These are phyloP conservation scores for Rhynchomys soricoides DNA, from an alignment of 2,113 vertebrate species.

Conservation along the genomic window DNA sequence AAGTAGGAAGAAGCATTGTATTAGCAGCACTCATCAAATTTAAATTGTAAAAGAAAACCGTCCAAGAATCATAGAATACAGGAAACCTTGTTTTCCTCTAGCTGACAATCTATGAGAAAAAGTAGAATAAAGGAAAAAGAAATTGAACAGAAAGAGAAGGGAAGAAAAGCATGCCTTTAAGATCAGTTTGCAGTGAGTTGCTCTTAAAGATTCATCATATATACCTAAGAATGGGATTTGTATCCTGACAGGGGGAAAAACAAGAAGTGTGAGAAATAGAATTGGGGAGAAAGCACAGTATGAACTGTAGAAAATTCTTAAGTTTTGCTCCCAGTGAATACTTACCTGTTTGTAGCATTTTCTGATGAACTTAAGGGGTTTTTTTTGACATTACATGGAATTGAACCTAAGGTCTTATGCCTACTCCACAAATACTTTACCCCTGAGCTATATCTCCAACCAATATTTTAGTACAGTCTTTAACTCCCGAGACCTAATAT, in stretches of 20 bases:
- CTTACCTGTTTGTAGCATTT: neutral
- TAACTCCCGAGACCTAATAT: neutral
- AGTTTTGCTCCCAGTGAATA: neutral
- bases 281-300: neutral
- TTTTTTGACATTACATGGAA: neutral
- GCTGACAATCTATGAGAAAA: neutral
- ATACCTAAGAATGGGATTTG: neutral
- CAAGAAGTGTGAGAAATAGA: neutral
- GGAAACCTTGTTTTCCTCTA: neutral
- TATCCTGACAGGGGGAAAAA: neutral
- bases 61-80: neutral
- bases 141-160: neutral
- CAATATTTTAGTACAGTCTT: neutral
- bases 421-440: neutral
- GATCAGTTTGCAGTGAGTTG: neutral
- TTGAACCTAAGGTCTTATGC: neutral
- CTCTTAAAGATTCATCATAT: neutral
- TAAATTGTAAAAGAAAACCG: neutral
- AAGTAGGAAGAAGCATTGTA: neutral
- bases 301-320: neutral
- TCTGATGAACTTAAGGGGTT: neutral
- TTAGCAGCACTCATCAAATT: slow-evolving; percentile 4
- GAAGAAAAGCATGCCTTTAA: neutral
- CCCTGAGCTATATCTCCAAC: neutral
- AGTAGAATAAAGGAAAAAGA: neutral